These are phyloP conservation scores for Amia ocellicauda DNA, from an alignment of 2,113 vertebrate genomes.

Conservation along the genomic window DNA sequence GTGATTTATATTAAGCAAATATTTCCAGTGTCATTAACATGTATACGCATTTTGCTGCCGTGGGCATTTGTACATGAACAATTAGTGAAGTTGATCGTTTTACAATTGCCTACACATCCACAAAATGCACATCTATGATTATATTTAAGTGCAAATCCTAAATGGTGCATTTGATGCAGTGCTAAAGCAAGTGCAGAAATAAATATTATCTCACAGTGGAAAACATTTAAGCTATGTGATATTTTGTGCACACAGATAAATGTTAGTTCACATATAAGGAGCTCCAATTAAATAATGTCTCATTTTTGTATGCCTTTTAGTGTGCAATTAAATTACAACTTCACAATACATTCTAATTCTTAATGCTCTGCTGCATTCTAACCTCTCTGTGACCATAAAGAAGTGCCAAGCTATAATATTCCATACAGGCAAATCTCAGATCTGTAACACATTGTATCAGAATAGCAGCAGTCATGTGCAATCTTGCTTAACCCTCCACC, in stretches of 20 bases:
- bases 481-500: background rate
- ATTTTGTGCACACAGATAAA: background rate
- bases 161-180: background rate
- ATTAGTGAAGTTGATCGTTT: conserved; percentile 6
- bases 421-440: background rate
- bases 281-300: background rate
- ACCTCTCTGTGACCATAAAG: too few relatives aligned
- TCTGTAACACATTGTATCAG: conserved; percentile 4
- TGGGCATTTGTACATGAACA: background rate
- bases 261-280: conserved; percentile 33
- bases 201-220: conserved; percentile 23
- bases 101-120: too few relatives aligned
- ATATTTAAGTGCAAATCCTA: conserved; percentile 5
- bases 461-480: background rate
- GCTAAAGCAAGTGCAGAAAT: background rate
- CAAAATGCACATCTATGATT: background rate
- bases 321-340: too few relatives aligned
- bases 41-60: conserved; percentile 7
- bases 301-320: background rate
- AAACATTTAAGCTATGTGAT: conserved; percentile 27
- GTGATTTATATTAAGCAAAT: conserved; percentile 36
- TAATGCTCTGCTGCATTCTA: too few relatives aligned
- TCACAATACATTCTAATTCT: conserved; percentile 2
- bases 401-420: background rate
- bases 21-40: conserved; percentile 21